Base-by-base conservation (phyloP, 2,113 vertebrate genomes). In the Indicator indicator region DNA sequence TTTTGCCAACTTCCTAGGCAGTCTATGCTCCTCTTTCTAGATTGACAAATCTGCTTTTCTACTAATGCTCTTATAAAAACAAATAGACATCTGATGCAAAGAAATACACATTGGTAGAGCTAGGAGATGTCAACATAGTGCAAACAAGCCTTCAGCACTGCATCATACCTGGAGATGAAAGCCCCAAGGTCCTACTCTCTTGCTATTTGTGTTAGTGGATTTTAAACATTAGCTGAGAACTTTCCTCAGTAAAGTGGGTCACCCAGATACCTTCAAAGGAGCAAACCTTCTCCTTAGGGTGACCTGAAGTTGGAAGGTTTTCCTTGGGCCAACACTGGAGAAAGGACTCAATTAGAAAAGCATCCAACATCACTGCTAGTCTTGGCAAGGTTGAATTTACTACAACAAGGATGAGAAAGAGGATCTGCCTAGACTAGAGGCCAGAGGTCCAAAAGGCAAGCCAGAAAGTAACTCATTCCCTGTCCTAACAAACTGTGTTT, bases 401-500 rank as follows among this genome's bases (percentile, higher is more conserved):
- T 86, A 58, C 20, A 71, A 18, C 3, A 3, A 93, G 58, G 36
- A n/a, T 65, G 64, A 86, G 69, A 94, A 91, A 92, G 93, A 75
- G 52, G 65, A 94, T 74, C 83, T 95, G 56, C 65, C 32, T 80
- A 20, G 56, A 62, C 48, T 81, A 30, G 28, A 94, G 75, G 65
- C 94, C 83, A 94, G 60, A 67, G 58, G 56, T 83, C 69, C 76
- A 88, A 89, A 91, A 83, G 38, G 38, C 82, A 93, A 94, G 79
- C 91, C 82, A 94, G 89, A 88, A 95, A 89, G 72, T 92, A 93
- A 88, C 76, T 81, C 0, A 0, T 67, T 93, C 75, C 70, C 85
- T 81, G 88, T 85, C 75, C 79, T 86, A 94, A 86, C 75, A 89
- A 90, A 84, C 84, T 83, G 40, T 54, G 60, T 91, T 94, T 94